Percentiles rank a stretch among this genome's conserved stretches.
phyloP scores from a whole-genome alignment of 2,113 vertebrate species.

The Syrmaticus mikado region DNA sequence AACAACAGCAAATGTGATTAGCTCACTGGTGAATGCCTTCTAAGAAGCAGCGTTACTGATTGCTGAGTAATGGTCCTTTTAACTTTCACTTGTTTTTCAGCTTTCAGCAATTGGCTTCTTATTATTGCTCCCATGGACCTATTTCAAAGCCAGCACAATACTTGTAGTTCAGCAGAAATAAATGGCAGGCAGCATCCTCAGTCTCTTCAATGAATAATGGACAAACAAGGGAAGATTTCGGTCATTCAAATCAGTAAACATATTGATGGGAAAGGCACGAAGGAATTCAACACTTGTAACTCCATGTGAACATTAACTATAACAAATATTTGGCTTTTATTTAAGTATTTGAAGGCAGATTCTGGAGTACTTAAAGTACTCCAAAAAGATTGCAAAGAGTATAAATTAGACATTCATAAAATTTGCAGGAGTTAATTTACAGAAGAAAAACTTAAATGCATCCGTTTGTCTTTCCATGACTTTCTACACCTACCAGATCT shows the following conservation, averaged over 20 bases:
- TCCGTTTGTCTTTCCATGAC: neutral
- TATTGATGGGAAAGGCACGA: constrained; percentile 29
- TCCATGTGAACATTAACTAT: neutral
- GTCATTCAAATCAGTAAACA: constrained; percentile 44
- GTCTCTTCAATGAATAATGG: constrained; percentile 68
- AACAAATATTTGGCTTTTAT: neutral
- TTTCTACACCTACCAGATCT: neutral
- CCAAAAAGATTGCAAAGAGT: neutral
- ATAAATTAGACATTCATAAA: neutral
- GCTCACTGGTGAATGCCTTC: constrained; percentile 35
- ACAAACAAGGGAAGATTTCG: constrained; percentile 53
- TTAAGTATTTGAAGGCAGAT: neutral
- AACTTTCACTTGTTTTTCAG: constrained; percentile 70
- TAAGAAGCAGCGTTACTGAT: constrained; percentile 70
- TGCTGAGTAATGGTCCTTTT: constrained; percentile 74
- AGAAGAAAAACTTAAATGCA: neutral
- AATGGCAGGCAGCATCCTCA: constrained; percentile 33
- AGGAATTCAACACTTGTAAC: neutral
- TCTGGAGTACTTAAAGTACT: neutral
- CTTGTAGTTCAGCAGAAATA: constrained; percentile 65
- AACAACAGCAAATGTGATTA: constrained; percentile 47
- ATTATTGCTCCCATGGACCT: constrained; percentile 66
- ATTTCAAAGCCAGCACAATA: constrained; percentile 51
- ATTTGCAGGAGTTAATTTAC: neutral
- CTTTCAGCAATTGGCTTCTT: constrained; percentile 52